Base-by-base conservation (phyloP, 37 sponge, comb jelly and placozoan species). In the Aplysina aerophoba region DNA sequence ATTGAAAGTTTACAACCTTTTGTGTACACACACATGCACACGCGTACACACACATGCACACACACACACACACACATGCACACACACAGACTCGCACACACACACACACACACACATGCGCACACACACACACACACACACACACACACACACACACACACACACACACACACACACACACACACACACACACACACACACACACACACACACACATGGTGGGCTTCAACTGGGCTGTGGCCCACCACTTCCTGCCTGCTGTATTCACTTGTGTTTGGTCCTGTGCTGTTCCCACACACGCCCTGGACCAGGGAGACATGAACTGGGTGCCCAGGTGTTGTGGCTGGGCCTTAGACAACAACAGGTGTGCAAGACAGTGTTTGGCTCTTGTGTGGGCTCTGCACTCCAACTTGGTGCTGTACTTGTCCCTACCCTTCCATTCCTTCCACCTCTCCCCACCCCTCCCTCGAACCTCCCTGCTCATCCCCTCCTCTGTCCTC, bases 91-190 rank as follows among this genome's bases (percentile, higher is more conserved):
- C 66, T 30, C 66, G 27, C 66, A 16, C 66, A 65, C 22, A 16
- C 22, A 65, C 66, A 65, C 66, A 65, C 66, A 65, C 22, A 16
- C 66, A 65, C 66, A 65, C 66, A 65, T 30, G 27, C 66, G 27
- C 66, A 65, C 66, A 65, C 66, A 65, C 66, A 65, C 66, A 65
- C 66, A 16, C 66, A 63, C 68, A 83, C 83, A 65, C 67, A 83
- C 83, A 83, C 83, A 83, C 66, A 83, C 83, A 63, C 68, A 55
- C 27, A 1, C 34, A 39, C 78, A 34, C 73, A 5, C 34, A 5
- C 73, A 72, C 73, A 72, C 50, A 44, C 3, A 11, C 8, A 8
- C 50, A 44, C 50, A 44, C 50, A 44, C 50, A 44, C 50, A 44
- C 50, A 3, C 50, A 44, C 50, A 11, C 8, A 8, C 50, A 44